phyloP scores from a whole-genome alignment of 2,797 vertebrate genomes.

The Pangasius macronema region DNA sequence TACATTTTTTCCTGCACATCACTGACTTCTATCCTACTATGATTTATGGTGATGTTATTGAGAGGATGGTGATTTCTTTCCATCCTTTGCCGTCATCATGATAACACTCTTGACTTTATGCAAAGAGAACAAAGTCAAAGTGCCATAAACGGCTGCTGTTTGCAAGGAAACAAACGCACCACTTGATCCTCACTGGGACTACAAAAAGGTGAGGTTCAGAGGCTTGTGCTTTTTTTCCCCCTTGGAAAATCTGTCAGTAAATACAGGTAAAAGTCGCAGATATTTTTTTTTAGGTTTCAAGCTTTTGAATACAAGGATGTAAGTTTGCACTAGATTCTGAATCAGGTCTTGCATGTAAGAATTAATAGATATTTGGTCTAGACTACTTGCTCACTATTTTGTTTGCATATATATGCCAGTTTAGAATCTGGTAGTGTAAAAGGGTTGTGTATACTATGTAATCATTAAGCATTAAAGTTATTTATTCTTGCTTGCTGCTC shows the following conservation, averaged over 20 bases:
- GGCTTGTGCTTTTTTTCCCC: not conserved
- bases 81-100: not conserved
- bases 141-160: constrained; percentile 67
- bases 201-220: too few relatives aligned
- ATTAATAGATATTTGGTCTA: not conserved
- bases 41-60: not conserved
- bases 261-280: constrained; percentile 35
- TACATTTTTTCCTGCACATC: not conserved
- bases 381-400: not conserved
- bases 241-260: constrained; percentile 7
- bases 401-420: not conserved
- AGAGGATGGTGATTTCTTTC: constrained; percentile 3
- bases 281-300: not conserved
- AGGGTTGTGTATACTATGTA: not conserved
- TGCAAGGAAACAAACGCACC: constrained; percentile 47
- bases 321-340: not conserved
- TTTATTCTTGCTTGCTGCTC: constrained; percentile 2
- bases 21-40: not conserved
- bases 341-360: not conserved
- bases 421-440: too few relatives aligned
- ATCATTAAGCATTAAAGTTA: not conserved
- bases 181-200: constrained; percentile 6
- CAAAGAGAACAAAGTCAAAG: constrained; percentile 77
- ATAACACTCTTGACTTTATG: constrained; percentile 51
- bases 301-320: not conserved